Evolutionary conservation across 2,797 vertebrate genomes (phyloP).

Genomic region (Tenualosa ilisha): DNA sequence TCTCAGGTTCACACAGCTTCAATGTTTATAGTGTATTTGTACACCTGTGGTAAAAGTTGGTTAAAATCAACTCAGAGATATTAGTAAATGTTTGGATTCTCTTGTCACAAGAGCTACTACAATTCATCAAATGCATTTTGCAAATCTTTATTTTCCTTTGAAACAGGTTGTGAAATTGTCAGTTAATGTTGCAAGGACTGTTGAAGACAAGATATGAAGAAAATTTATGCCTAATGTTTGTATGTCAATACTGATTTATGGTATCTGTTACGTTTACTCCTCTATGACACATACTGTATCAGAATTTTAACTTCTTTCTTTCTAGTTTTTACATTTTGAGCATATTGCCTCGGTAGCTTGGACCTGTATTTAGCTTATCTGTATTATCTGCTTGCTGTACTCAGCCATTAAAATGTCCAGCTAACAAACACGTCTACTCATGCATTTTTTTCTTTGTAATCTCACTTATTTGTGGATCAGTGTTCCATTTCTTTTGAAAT

Average conservation of each 20-base stretch:
- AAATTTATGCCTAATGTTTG: background rate
- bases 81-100: background rate
- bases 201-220: conserved; percentile 3
- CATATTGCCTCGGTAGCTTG: background rate
- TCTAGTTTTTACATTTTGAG: conserved; percentile 21
- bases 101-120: background rate
- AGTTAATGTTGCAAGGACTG: background rate
- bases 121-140: background rate
- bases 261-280: background rate
- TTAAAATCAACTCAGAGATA: background rate
- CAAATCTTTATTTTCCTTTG: background rate
- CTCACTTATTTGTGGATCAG: background rate
- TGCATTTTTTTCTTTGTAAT: conserved; percentile 4
- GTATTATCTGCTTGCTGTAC: background rate
- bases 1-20: background rate
- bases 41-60: background rate
- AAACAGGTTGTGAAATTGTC: background rate
- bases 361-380: background rate
- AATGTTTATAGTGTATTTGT: background rate
- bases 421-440: conserved; percentile 36
- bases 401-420: conserved; percentile 48
- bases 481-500: conserved; percentile 25
- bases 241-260: background rate
- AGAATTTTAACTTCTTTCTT: background rate
- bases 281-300: background rate